These are phyloP conservation scores for Xestia xanthographa DNA, from an alignment of 2,888 invertebrate genomes.

Conservation along the genomic window DNA sequence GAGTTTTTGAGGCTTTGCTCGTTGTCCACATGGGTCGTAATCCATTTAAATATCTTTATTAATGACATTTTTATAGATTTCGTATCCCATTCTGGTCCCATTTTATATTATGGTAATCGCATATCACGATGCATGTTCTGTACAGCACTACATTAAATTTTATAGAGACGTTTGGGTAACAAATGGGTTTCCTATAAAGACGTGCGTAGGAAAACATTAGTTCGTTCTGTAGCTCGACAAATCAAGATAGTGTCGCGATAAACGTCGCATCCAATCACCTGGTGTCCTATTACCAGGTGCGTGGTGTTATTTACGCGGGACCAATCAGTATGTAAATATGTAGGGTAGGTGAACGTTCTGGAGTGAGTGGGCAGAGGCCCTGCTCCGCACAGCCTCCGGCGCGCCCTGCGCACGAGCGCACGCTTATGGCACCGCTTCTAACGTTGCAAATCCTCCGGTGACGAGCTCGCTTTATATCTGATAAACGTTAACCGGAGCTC, in stretches of 20 bases:
- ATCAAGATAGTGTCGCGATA: constrained; percentile 86
- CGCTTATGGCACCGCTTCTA: constrained; percentile 71
- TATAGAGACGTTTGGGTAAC: constrained; percentile 80
- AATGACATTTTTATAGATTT: constrained; percentile 33
- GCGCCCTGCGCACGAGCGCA: constrained; percentile 86
- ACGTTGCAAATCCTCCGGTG: constrained; percentile 71
- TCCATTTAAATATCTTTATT: constrained; percentile 20
- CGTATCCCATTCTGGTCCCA: constrained; percentile 25
- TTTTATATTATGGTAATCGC: constrained; percentile 48
- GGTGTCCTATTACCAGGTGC: constrained; percentile 83
- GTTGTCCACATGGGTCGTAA: constrained; percentile 1
- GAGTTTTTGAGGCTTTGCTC: neutral
- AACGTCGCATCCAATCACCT: constrained; percentile 81
- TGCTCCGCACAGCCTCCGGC: constrained; percentile 82
- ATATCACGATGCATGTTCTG: constrained; percentile 55
- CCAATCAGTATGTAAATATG: constrained; percentile 89
- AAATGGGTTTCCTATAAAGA: constrained; percentile 77
- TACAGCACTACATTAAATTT: constrained; percentile 72
- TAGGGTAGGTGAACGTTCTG: constrained; percentile 88
- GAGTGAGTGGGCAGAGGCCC: constrained; percentile 85
- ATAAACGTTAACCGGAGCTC: constrained; percentile 50
- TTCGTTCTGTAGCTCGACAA: constrained; percentile 77
- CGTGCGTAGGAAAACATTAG: constrained; percentile 76
- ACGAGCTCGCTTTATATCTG: constrained; percentile 58
- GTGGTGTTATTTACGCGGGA: constrained; percentile 83